Evolutionary conservation across 1,140 invertebrate species (phyloP).

Genomic region (Calliopsis andreniformis): DNA sequence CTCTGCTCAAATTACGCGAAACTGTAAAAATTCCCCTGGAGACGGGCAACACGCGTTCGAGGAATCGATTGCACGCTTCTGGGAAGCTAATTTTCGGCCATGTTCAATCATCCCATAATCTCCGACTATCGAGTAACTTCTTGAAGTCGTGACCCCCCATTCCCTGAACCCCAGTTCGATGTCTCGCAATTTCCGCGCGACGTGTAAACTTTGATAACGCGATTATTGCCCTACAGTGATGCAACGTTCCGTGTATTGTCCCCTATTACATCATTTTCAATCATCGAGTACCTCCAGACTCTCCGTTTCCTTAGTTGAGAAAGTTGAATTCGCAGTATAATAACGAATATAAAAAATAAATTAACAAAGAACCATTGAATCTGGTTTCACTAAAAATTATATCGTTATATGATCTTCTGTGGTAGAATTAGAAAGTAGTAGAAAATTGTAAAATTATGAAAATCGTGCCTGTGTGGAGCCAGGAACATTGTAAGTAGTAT

Average conservation of each 20-base stretch:
- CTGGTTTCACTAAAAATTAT: constrained; percentile 13
- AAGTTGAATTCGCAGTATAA: background rate
- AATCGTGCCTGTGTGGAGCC: too few species aligned
- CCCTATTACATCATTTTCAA: constrained; percentile 15
- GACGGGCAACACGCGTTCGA: background rate
- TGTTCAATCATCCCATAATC: background rate
- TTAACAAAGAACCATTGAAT: background rate
- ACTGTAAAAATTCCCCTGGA: background rate
- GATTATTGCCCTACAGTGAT: constrained; percentile 6
- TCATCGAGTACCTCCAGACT: background rate
- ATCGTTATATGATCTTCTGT: constrained; percentile 12
- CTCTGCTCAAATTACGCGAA: background rate
- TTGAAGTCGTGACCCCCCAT: background rate
- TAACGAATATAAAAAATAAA: background rate
- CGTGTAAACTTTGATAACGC: constrained; percentile 19
- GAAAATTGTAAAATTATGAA: constrained; percentile 26
- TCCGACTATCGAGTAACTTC: background rate
- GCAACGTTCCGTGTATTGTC: background rate
- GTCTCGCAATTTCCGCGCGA: background rate
- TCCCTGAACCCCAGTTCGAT: constrained; percentile 1
- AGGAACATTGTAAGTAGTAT: too few species aligned
- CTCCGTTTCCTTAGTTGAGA: background rate
- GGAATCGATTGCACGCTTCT: background rate
- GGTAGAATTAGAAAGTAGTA: too few species aligned
- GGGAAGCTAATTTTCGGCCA: background rate